phyloP scores from a whole-genome alignment of 2,797 vertebrate species.

The Avahi laniger region DNA sequence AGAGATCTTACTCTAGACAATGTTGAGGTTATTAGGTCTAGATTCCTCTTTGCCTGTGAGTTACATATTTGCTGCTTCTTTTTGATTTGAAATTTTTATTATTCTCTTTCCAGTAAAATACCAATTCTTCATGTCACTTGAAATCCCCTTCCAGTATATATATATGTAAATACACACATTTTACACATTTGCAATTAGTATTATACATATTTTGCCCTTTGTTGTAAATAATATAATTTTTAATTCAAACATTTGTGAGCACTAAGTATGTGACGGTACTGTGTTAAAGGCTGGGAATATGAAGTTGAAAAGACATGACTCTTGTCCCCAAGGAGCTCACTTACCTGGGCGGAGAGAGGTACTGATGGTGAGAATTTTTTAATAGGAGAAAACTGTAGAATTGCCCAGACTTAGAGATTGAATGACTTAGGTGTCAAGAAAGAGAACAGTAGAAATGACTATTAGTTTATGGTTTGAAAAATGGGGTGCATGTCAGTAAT shows the following conservation, averaged over 20 bases:
- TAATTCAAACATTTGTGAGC: not conserved
- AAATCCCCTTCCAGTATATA: not conserved
- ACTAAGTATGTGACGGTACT: not conserved
- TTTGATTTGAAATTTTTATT: slow-evolving; percentile 5
- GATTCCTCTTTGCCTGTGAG: not conserved
- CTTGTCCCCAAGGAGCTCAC: not conserved
- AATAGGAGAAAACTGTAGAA: not conserved
- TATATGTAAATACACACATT: not conserved
- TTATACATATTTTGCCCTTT: not conserved
- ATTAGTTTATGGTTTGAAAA: slow-evolving; percentile 1
- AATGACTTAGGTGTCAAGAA: not conserved
- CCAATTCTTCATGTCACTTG: not conserved
- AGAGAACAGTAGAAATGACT: not conserved
- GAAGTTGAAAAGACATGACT: not conserved
- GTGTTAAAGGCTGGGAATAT: not conserved
- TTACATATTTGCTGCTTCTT: not conserved
- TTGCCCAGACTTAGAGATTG: not conserved
- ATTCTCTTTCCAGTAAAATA: not conserved
- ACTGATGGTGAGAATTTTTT: not conserved
- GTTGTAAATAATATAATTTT: not conserved
- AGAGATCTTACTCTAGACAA: not conserved
- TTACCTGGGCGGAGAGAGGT: not conserved
- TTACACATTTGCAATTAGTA: not conserved
- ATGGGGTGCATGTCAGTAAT: not conserved
- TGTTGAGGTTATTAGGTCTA: not conserved